Evolutionary conservation across 2,113 vertebrate genomes (phyloP).

Genomic region (Ramphastos sulfuratus): DNA sequence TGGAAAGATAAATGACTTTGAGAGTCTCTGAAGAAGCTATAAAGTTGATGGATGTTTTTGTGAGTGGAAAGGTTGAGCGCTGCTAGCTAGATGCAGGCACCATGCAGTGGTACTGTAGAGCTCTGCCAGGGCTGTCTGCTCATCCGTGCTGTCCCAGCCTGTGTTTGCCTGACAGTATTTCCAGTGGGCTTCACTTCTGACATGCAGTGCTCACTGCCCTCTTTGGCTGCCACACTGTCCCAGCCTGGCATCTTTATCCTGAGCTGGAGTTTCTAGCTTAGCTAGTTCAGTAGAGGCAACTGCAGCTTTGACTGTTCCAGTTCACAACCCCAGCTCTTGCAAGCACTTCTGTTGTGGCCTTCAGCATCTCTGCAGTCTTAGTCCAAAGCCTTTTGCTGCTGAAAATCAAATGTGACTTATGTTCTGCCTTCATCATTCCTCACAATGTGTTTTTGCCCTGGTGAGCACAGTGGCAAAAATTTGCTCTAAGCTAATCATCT

Average conservation of each 20-base stretch:
- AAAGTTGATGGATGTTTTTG: background rate
- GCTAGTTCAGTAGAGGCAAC: background rate
- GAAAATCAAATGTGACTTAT: slow-evolving; percentile 43
- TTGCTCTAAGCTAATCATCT: slow-evolving; percentile 50
- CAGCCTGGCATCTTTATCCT: background rate
- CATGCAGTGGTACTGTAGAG: background rate
- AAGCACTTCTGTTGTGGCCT: slow-evolving; percentile 10
- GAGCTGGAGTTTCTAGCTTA: background rate
- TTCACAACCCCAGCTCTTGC: background rate
- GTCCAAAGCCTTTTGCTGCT: slow-evolving; percentile 28
- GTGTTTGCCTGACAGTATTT: background rate
- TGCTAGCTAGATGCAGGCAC: background rate
- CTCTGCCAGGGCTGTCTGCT: background rate
- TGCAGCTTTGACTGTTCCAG: slow-evolving; percentile 8
- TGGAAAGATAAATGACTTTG: slow-evolving; percentile 5
- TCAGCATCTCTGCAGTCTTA: slow-evolving; percentile 24
- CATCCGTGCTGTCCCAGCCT: background rate
- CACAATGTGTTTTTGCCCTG: slow-evolving; percentile 52
- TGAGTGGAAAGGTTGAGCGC: background rate
- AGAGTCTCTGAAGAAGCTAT: background rate
- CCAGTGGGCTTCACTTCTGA: background rate
- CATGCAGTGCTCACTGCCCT: background rate
- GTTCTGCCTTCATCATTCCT: slow-evolving; percentile 32
- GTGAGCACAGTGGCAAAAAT: slow-evolving; percentile 49
- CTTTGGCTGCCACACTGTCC: background rate